A percentile compares a stretch with the other conserved stretches of the same genome.
phyloP scores from a whole-genome alignment of 2,113 vertebrate genomes.

The Heloderma charlesbogerti region DNA sequence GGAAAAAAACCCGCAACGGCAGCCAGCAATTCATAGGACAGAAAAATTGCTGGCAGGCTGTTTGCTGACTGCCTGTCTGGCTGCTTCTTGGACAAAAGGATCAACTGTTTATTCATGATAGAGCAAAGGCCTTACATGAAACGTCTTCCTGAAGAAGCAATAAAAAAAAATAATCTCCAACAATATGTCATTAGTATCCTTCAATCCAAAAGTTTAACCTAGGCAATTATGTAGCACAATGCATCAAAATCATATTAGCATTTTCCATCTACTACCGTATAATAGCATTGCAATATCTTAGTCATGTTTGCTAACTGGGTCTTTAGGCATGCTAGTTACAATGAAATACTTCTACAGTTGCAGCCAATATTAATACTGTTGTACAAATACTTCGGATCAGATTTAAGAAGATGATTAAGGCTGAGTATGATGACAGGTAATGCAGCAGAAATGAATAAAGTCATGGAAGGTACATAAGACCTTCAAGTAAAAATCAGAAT shows the following conservation, averaged over 20 bases:
- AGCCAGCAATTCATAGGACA: background rate
- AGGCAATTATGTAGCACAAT: background rate
- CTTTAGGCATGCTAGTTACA: background rate
- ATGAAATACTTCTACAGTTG: background rate
- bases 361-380: background rate
- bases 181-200: slow-evolving; percentile 13
- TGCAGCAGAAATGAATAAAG: background rate
- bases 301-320: background rate
- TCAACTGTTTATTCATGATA: slow-evolving; percentile 11
- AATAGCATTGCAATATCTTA: background rate
- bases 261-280: background rate
- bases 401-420: slow-evolving; percentile 5
- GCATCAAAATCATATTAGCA: background rate
- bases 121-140: background rate
- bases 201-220: background rate
- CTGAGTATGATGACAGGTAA: background rate
- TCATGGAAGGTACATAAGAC: background rate
- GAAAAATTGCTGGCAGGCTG: slow-evolving; percentile 11
- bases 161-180: slow-evolving; percentile 16
- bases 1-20: background rate
- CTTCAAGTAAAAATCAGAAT: slow-evolving; percentile 3
- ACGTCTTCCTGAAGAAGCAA: background rate
- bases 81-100: background rate
- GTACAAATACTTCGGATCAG: background rate
- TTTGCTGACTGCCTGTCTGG: background rate